A percentile compares a stretch with the other conserved stretches of the same genome.
Evolutionary conservation across 2,113 vertebrate species (phyloP).

Genomic region (Alligator sinensis): DNA sequence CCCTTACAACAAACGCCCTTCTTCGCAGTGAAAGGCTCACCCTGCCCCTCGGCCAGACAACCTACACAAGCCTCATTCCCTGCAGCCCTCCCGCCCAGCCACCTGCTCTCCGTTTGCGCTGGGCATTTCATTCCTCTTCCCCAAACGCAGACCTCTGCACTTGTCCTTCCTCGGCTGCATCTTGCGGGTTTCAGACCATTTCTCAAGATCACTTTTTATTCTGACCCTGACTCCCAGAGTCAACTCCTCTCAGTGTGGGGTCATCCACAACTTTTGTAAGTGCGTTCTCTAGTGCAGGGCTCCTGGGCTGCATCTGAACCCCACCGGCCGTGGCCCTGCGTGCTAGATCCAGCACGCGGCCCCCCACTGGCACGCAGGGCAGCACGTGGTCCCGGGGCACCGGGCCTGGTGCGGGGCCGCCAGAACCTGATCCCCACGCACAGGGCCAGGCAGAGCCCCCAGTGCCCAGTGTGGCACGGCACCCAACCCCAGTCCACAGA

Average conservation of each 20-base stretch:
- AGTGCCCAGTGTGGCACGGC: too few relatives aligned
- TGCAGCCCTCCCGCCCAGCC: not conserved
- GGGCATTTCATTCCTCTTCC: too few relatives aligned
- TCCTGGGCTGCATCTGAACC: too few relatives aligned
- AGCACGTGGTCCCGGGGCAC: too few relatives aligned
- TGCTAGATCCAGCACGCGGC: too few relatives aligned
- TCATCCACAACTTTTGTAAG: conserved; percentile 42
- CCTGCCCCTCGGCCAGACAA: not conserved
- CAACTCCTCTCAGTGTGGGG: conserved; percentile 15
- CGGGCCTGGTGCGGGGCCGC: too few relatives aligned
- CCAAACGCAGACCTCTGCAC: not conserved
- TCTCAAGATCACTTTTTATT: not conserved
- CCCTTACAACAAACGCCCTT: not conserved
- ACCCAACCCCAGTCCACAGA: too few relatives aligned
- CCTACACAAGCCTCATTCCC: fast-evolving
- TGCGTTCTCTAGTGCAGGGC: conserved; percentile 19
- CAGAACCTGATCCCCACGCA: too few relatives aligned
- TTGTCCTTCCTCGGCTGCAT: conserved; percentile 7
- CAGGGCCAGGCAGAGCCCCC: too few relatives aligned
- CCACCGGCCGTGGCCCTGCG: too few relatives aligned
- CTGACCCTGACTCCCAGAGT: not conserved
- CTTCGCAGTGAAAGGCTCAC: not conserved
- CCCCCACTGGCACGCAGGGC: too few relatives aligned
- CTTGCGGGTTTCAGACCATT: not conserved
- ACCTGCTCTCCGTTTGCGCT: not conserved